Conservation (phyloP, 2,888 invertebrate species). For the Drosophila formosana region DNA sequence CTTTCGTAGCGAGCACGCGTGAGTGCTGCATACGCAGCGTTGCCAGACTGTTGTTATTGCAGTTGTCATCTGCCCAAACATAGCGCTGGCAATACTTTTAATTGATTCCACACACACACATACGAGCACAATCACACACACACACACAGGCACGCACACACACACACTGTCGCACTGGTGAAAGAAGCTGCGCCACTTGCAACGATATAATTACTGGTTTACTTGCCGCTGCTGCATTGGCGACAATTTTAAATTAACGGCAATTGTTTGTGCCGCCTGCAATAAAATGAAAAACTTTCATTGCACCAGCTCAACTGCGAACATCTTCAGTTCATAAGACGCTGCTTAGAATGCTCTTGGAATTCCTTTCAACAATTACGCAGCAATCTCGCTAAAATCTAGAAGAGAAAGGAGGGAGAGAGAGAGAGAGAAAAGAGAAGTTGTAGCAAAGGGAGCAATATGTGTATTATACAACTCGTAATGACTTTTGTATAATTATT, state of each 20-base stretch:
- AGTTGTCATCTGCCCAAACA: slow-evolving; percentile 80
- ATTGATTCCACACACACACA: slow-evolving; percentile 72
- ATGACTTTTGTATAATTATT: background rate
- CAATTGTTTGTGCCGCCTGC: slow-evolving; percentile 74
- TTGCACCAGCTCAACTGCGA: slow-evolving; percentile 40
- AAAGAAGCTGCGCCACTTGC: slow-evolving; percentile 77
- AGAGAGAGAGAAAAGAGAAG: background rate
- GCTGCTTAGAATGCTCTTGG: slow-evolving; percentile 48
- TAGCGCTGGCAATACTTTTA: slow-evolving; percentile 76
- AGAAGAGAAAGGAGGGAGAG: background rate
- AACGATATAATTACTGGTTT: slow-evolving; percentile 75
- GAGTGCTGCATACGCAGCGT: slow-evolving; percentile 65
- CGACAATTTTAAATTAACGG: slow-evolving; percentile 80
- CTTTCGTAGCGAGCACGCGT: slow-evolving; percentile 68
- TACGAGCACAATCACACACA: slow-evolving; percentile 34
- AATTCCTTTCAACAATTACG: slow-evolving; percentile 54
- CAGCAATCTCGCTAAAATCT: slow-evolving; percentile 41
- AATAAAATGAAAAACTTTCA: slow-evolving; percentile 63
- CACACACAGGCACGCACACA: slow-evolving; percentile 30
- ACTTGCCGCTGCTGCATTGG: slow-evolving; percentile 53
- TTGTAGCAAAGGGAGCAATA: background rate
- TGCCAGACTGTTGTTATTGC: slow-evolving; percentile 31
- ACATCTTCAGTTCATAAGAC: slow-evolving; percentile 20
- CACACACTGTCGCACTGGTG: slow-evolving; percentile 42
- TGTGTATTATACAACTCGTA: background rate